These are phyloP conservation scores for Scolopax bukidnonensis DNA, from an alignment of 2,797 vertebrate genomes.

Conservation along the genomic window DNA sequence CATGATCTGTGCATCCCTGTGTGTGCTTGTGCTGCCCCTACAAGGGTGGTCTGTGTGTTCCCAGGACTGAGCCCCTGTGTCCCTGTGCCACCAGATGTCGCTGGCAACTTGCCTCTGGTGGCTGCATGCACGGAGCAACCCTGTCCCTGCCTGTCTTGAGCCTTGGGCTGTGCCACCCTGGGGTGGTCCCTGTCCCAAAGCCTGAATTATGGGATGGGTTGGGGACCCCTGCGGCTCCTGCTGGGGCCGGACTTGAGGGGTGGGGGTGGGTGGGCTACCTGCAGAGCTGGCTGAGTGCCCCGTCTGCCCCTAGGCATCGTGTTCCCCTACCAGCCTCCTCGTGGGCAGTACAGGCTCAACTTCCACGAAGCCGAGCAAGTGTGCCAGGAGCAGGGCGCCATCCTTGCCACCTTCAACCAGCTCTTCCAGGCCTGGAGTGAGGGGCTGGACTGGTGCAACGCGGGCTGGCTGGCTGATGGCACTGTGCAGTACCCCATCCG, in stretches of 20 bases:
- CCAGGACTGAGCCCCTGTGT: neutral
- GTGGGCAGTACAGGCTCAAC: slow-evolving; percentile 85
- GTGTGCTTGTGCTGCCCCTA: neutral
- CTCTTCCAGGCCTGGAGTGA: slow-evolving; percentile 90
- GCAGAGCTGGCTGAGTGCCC: neutral
- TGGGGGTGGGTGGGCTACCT: neutral
- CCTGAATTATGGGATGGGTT: neutral
- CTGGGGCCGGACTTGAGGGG: no score
- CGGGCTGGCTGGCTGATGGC: slow-evolving; percentile 90
- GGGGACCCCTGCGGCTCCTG: neutral
- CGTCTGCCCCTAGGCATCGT: slow-evolving; percentile 82
- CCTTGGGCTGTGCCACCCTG: neutral
- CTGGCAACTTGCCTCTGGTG: slow-evolving; percentile 16
- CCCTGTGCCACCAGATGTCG: slow-evolving; percentile 66
- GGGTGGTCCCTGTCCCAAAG: neutral
- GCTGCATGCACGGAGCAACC: neutral
- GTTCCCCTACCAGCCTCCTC: slow-evolving; percentile 87
- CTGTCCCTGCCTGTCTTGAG: neutral
- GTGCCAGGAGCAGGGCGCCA: slow-evolving; percentile 84
- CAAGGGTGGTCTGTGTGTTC: neutral
- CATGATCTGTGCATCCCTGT: neutral
- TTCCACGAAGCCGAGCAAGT: slow-evolving; percentile 82
- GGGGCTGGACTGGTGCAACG: slow-evolving; percentile 92
- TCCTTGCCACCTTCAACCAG: slow-evolving; percentile 90
- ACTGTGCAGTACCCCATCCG: slow-evolving; percentile 92